These are phyloP conservation scores for Cyprinodon tularosa DNA, from an alignment of 2,113 vertebrate species.

Conservation along the genomic window DNA sequence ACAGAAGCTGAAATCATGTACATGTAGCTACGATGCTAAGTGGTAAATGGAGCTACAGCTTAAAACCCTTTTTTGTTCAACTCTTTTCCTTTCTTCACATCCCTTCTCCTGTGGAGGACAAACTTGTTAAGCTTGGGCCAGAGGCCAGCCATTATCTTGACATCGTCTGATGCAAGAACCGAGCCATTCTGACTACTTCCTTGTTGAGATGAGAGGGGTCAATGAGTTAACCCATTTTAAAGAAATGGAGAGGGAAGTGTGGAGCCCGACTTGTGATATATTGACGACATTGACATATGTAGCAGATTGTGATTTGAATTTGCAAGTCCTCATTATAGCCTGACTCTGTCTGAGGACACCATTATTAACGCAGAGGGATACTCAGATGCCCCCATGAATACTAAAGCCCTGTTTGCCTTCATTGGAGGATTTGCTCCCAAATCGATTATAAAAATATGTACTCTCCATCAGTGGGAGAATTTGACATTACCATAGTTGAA, in stretches of 20 bases:
- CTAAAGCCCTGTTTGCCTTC: conserved; percentile 70
- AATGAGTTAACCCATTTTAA: conserved; percentile 42
- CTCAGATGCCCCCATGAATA: conserved; percentile 67
- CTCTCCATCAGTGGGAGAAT: conserved; percentile 76
- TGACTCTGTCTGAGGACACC: conserved; percentile 63
- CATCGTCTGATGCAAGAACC: conserved; percentile 65
- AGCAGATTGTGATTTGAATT: conserved; percentile 74
- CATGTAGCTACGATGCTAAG: conserved; percentile 6
- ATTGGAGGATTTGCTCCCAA: conserved; percentile 62
- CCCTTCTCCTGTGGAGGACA: conserved; percentile 56
- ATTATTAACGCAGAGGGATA: conserved; percentile 75
- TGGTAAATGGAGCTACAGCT: conserved; percentile 47
- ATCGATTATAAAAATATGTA: conserved; percentile 81
- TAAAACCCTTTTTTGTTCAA: neutral
- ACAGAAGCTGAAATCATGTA: too few relatives aligned
- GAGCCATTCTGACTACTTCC: conserved; percentile 52
- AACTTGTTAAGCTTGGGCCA: conserved; percentile 35
- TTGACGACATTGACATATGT: conserved; percentile 74
- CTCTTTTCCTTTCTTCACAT: conserved; percentile 35
- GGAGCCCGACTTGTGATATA: conserved; percentile 39
- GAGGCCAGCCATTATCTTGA: conserved; percentile 67
- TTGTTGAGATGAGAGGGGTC: conserved; percentile 53
- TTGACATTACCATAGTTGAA: conserved; percentile 63
- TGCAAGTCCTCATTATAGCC: conserved; percentile 71
- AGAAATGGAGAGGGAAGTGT: conserved; percentile 47